Evolutionary conservation across 2,797 vertebrate species (phyloP), one percentile per base, ranked within the genome.

Genomic region (Dromococcyx pavoninus): DNA sequence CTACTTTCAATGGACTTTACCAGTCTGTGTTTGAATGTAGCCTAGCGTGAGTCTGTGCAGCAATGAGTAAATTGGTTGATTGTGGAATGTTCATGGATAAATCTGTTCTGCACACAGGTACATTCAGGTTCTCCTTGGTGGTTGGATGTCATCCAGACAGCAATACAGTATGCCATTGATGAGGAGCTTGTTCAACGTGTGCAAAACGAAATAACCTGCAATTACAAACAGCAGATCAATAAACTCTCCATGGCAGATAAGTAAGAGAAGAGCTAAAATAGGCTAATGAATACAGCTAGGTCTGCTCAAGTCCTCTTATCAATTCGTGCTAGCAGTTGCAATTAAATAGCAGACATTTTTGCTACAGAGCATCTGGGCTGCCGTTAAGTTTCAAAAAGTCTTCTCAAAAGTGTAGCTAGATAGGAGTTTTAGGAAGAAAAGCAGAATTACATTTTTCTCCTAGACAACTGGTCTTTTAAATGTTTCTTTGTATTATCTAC

Each of bases 241-340:
- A 99, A 98, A 94, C 95, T 99, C 67, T 99, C 99, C 93, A 99
- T 99, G 99, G 99, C 99, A 90, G 99, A 99, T 96, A 99, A 99
- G 99, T 99, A 98, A 98, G 96, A 65, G 17, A 91, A 82, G 64
- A 90, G 61, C 30, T 86, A 93, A 73, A 95, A 62, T 41, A 91
- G 10, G 33, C 23, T 93, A 67, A 66, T 35, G 69, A 79, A 60
- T 64, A 17, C 19, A 25, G 21, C 76, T 78, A 64, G 57, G 33
- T 92, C 17, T 72, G 13, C 14, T 76, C 33, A 72, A 23, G n/a
- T 79, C 18, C 23, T 94, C 25, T 90, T 35, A 65, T 6, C 30
- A 21, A 9, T 91, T 95, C 80, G 4, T 85, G 24, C 71, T 90
- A 83, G 78, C 35, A 81, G 8, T 46, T 86, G 9, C 27, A 84